These are phyloP conservation scores for Aeoliscus strigatus DNA, from an alignment of 2,797 vertebrate genomes.

Conservation along the genomic window DNA sequence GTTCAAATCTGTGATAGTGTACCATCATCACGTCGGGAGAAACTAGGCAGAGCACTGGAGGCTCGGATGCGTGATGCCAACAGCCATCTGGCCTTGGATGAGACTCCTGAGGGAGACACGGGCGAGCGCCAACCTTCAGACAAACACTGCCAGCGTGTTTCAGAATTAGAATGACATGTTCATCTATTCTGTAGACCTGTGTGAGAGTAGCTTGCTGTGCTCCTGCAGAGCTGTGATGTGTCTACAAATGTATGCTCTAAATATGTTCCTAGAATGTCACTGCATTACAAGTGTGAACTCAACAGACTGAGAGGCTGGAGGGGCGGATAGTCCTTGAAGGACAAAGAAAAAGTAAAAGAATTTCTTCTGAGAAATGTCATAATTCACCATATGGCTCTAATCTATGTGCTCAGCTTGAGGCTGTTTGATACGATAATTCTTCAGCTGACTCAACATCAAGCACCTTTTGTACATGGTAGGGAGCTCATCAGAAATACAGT, in stretches of 20 bases:
- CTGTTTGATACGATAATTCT: slow-evolving; percentile 2
- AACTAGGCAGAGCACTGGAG: slow-evolving; percentile 57
- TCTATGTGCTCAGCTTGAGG: not conserved
- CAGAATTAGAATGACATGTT: slow-evolving; percentile 60
- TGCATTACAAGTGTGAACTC: slow-evolving; percentile 3
- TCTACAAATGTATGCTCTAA: slow-evolving; percentile 35
- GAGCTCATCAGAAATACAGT: too few species aligned
- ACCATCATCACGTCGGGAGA: slow-evolving; percentile 56
- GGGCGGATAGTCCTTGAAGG: not conserved
- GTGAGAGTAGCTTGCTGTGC: slow-evolving; percentile 27
- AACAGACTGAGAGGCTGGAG: slow-evolving; percentile 8
- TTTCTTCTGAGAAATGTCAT: slow-evolving; percentile 3
- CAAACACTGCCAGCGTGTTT: slow-evolving; percentile 61
- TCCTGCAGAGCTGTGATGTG: slow-evolving; percentile 34
- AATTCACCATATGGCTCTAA: slow-evolving; percentile 12
- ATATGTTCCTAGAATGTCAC: slow-evolving; percentile 22
- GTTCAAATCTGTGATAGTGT: slow-evolving; percentile 51
- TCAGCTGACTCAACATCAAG: not conserved
- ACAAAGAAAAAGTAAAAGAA: slow-evolving; percentile 1
- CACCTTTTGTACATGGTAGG: too few species aligned
- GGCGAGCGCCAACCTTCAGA: slow-evolving; percentile 65
- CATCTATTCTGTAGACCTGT: slow-evolving; percentile 37
- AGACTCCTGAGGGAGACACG: slow-evolving; percentile 59
- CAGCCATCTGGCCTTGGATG: slow-evolving; percentile 72
- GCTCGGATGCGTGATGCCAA: slow-evolving; percentile 56